A percentile compares a stretch with the other conserved stretches of the same genome.
phyloP scores from a whole-genome alignment of 2,888 invertebrate species.

The Plusia festucae region DNA sequence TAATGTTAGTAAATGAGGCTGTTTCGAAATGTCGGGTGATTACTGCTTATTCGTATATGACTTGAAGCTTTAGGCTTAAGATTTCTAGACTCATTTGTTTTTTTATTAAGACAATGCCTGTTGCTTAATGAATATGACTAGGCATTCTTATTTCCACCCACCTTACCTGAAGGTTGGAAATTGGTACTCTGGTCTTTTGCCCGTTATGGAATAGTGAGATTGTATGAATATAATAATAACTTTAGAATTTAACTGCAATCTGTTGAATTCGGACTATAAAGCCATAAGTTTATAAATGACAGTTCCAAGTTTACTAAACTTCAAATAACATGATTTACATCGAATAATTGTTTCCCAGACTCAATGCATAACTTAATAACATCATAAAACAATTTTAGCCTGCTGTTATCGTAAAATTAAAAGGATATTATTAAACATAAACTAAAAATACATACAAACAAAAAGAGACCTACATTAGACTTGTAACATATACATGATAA shows the following conservation, averaged over 20 bases:
- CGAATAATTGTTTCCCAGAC: background rate
- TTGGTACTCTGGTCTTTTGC: no score
- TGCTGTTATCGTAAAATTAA: background rate
- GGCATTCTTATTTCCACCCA: no score
- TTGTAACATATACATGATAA: background rate
- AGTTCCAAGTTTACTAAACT: no score
- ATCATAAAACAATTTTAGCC: background rate
- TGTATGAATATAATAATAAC: no score
- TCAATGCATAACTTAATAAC: background rate
- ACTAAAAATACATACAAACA: background rate
- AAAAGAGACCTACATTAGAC: background rate
- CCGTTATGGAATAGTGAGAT: no score
- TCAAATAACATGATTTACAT: background rate
- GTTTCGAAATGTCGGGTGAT: background rate
- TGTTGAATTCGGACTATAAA: no score
- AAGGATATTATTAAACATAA: background rate
- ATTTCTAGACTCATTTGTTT: no score
- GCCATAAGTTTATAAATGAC: no score
- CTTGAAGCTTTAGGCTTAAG: background rate
- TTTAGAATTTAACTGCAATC: no score
- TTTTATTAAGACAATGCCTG: no score
- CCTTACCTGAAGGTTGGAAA: no score
- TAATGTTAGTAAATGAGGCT: background rate
- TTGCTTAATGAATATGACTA: no score
- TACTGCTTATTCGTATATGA: background rate